Evolutionary conservation across 1,140 invertebrate genomes (phyloP).

Genomic region (Trichonephila clavata): DNA sequence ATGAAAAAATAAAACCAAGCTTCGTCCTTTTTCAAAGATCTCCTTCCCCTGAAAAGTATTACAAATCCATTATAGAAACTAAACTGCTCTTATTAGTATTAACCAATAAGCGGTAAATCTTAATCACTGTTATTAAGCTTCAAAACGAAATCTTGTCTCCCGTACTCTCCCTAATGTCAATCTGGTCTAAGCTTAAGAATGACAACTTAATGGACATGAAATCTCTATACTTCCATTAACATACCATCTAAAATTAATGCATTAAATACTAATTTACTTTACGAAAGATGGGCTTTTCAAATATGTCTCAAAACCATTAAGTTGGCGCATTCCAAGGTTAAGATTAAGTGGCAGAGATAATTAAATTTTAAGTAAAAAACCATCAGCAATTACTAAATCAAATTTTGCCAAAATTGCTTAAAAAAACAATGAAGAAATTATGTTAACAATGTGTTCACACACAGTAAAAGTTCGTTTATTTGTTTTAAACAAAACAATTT

Average conservation of each 20-base stretch:
- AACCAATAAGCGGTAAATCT: not conserved
- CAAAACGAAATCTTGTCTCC: not conserved
- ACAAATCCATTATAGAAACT: no score
- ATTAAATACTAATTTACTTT: not conserved
- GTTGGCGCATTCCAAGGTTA: not conserved
- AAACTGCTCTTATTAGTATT: not conserved
- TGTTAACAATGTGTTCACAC: no score
- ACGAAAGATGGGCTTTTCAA: not conserved
- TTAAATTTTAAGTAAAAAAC: not conserved
- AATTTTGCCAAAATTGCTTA: not conserved
- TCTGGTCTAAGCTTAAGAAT: not conserved
- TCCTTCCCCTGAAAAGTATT: no score
- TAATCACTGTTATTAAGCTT: not conserved
- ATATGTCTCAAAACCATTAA: not conserved
- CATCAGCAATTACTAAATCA: not conserved
- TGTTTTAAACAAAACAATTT: no score
- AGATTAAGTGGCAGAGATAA: not conserved
- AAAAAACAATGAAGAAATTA: no score
- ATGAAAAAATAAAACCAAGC: no score
- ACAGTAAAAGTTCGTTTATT: no score
- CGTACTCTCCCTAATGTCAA: not conserved
- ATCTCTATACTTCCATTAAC: not conserved
- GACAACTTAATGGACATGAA: conserved; percentile 17
- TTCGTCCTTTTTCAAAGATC: no score
- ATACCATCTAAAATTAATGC: not conserved